These are phyloP conservation scores for Gastrophysa polygoni DNA, from an alignment of 2,888 invertebrate species.

Conservation along the genomic window DNA sequence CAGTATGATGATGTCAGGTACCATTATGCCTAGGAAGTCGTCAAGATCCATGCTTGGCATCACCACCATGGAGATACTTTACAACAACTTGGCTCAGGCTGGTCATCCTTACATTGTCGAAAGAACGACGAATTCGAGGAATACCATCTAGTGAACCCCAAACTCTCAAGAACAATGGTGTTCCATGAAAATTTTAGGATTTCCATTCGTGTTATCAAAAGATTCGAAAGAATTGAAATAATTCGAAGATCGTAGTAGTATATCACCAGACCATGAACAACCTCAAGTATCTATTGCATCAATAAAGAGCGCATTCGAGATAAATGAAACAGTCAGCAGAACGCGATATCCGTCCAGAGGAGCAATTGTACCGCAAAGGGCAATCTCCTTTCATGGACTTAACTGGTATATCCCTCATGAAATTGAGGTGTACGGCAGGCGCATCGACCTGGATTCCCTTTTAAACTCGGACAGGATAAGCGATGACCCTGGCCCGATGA, in stretches of 20 bases:
- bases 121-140: too few relatives aligned
- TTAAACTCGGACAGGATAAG: conserved; percentile 46
- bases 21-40: too few relatives aligned
- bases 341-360: background rate
- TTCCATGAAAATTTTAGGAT: too few relatives aligned
- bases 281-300: background rate
- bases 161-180: too few relatives aligned
- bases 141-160: too few relatives aligned
- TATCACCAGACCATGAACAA: background rate
- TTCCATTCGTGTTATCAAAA: too few relatives aligned
- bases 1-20: too few relatives aligned
- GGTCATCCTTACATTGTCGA: too few relatives aligned
- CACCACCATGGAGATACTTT: too few relatives aligned
- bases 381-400: conserved; percentile 26
- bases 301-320: background rate
- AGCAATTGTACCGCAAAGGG: conserved; percentile 11
- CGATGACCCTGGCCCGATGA: conserved; percentile 50
- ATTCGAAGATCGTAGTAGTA: background rate
- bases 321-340: background rate
- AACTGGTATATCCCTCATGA: conserved; percentile 23
- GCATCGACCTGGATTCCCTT: conserved; percentile 24
- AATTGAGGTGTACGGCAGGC: conserved; percentile 28
- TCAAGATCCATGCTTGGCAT: too few relatives aligned
- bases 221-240: background rate
- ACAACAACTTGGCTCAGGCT: too few relatives aligned